These are phyloP conservation scores for Parapsyche elsis DNA, from an alignment of 1,140 invertebrate species.

Conservation along the genomic window DNA sequence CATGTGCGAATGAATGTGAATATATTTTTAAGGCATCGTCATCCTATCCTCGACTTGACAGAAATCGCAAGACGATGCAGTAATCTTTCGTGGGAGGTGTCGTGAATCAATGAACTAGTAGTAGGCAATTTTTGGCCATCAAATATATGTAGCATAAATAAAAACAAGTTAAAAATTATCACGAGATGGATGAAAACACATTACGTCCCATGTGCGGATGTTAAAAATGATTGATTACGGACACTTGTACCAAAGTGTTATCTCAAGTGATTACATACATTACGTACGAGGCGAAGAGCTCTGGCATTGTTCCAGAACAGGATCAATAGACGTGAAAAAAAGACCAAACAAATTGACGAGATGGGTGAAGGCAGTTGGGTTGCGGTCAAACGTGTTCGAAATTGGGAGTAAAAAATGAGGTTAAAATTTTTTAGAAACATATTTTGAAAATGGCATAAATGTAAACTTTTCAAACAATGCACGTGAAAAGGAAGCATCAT, in stretches of 20 bases:
- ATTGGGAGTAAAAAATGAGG: background rate
- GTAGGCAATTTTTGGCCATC: too few species aligned
- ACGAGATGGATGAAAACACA: background rate
- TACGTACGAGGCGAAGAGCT: background rate
- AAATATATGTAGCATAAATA: too few species aligned
- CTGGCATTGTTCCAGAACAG: slow-evolving; percentile 3
- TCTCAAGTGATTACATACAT: background rate
- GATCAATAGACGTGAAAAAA: background rate
- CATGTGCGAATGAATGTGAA: too few species aligned
- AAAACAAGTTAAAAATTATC: background rate
- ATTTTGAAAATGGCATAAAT: background rate
- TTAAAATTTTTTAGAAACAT: background rate
- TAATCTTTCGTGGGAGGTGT: too few species aligned
- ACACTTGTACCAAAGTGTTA: background rate
- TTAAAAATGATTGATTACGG: slow-evolving; percentile 21
- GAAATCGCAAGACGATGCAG: too few species aligned
- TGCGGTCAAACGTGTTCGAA: background rate
- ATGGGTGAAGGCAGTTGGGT: background rate
- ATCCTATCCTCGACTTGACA: too few species aligned
- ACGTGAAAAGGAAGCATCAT: slow-evolving; percentile 1
- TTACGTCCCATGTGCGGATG: background rate
- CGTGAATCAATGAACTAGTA: too few species aligned
- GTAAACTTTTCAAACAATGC: background rate
- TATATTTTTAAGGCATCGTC: too few species aligned
- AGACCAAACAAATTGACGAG: background rate